Evolutionary conservation across 1,140 invertebrate species (phyloP).

Genomic region (Cyclargus thomasi): DNA sequence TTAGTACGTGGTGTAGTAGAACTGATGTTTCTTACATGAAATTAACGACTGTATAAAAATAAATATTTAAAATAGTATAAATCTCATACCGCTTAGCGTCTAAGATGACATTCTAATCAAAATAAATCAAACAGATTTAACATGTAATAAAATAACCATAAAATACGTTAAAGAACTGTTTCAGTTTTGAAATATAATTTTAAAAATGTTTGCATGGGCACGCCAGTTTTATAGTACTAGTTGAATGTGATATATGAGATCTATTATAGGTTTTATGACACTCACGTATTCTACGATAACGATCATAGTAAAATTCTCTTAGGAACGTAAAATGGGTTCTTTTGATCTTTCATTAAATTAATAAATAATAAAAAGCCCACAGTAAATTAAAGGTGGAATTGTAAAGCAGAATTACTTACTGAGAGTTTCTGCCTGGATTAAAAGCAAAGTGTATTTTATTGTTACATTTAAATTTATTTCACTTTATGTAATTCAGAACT

Average conservation of each 20-base stretch:
- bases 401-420: not conserved
- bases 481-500: no score
- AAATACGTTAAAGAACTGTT: not conserved
- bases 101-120: not conserved
- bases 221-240: not conserved
- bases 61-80: not conserved
- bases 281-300: not conserved
- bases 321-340: not conserved
- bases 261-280: not conserved
- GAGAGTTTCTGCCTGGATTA: no score
- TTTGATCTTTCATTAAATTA: slow-evolving; percentile 1
- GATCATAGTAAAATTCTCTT: not conserved
- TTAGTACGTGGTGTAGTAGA: no score
- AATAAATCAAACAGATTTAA: slow-evolving; percentile 4
- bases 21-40: no score
- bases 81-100: not conserved
- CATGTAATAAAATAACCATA: not conserved
- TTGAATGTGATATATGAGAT: slow-evolving; percentile 1
- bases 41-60: not conserved
- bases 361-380: not conserved
- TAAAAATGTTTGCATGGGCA: not conserved
- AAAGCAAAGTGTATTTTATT: no score
- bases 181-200: not conserved
- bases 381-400: not conserved
- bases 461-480: no score